Percentiles rank a stretch among this genome's conserved stretches.
Evolutionary conservation across 2,113 vertebrate genomes (phyloP).

Genomic region (Leptobrachium leishanense): DNA sequence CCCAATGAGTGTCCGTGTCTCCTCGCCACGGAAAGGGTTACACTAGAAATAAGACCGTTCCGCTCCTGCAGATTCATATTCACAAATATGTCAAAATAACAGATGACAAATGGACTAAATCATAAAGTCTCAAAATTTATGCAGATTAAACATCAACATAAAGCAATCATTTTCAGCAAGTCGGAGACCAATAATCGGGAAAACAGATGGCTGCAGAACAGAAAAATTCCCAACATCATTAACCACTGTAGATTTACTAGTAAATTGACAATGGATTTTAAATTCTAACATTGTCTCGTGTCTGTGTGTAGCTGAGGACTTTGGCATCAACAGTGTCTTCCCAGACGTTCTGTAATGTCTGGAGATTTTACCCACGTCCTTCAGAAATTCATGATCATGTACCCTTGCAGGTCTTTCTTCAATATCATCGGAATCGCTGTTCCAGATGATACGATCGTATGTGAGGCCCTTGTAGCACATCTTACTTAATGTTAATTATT

Average conservation of each 20-base stretch:
- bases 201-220: conserved; percentile 38
- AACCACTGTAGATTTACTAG: neutral
- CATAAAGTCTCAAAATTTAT: conserved; percentile 36
- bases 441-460: too few relatives aligned
- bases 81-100: conserved; percentile 44
- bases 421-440: too few relatives aligned
- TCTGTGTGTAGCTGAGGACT: too few relatives aligned
- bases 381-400: too few relatives aligned
- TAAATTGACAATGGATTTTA: neutral
- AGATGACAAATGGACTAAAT: conserved; percentile 46
- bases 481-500: too few relatives aligned
- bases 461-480: too few relatives aligned
- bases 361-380: too few relatives aligned
- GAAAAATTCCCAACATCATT: conserved; percentile 24
- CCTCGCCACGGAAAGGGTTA: conserved; percentile 14
- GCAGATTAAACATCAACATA: conserved; percentile 42
- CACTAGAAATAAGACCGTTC: conserved; percentile 11
- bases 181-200: conserved; percentile 17
- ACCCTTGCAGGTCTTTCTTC: too few relatives aligned
- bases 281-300: too few relatives aligned
- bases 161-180: conserved; percentile 32
- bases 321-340: too few relatives aligned
- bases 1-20: too few relatives aligned
- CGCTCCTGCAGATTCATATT: conserved; percentile 14
- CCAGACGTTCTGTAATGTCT: too few relatives aligned